Base-by-base conservation (phyloP, 2,113 vertebrate species). In the Toxotes jaculatrix region DNA sequence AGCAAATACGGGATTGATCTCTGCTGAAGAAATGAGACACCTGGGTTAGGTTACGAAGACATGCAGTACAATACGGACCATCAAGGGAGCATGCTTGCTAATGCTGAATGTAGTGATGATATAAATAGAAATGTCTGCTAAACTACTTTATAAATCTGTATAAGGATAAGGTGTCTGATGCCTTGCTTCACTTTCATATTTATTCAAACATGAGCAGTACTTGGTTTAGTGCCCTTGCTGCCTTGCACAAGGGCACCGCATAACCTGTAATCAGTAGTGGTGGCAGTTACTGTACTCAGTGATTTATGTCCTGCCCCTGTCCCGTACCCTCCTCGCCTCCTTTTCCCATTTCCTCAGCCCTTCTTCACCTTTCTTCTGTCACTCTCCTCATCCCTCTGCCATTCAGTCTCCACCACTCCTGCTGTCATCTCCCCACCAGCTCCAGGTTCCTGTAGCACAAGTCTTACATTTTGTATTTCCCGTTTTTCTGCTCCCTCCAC, bases 221-320 rank as follows among this genome's bases (percentile, higher is more conserved):
- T 32, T 57, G 14, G 14, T n/a, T 60, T n/a, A 27, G n/a, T 6
- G 21, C 4, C 2, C 49, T 51, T 6, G 17, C 49, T 53, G 51
- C 51, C 21, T 23, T 55, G 53, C 53, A 55, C n/a, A 55, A 55
- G 8, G 53, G 53, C 8, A 16, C 27, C 1, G 14, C 27, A 57
- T 31, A 31, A 57, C 55, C 55, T 57, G 27, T 31, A 57, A 27
- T 57, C 5, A 57, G 3, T 57, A 14, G 49, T 67, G 47, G 60
- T 47, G 71, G 74, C 75, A 80, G 63, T 51, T 69, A 66, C 72
- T 74, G 45, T 78, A 62, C 79, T 60, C 55, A 0, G 69, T 90
- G 89, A 88, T 91, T 88, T 81, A 90, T 91, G 79, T 83, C 74
- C 64, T 74, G 27, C 19, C 36, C 9, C 16, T 83, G 47, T 27